These are phyloP conservation scores for Ascidia mentula DNA, from an alignment of 23 tunicate species.

Conservation along the genomic window DNA sequence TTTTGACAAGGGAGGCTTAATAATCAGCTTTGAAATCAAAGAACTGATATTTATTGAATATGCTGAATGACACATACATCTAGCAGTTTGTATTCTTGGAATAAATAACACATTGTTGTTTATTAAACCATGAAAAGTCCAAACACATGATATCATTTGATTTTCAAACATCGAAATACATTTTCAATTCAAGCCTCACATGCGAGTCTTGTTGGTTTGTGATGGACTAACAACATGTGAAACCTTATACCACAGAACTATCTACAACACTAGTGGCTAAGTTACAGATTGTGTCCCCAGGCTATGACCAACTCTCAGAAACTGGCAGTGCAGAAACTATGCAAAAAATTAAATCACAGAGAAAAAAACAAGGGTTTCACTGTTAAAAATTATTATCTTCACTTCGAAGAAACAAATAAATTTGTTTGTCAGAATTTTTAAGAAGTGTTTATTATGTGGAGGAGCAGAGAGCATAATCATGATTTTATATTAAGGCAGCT, in stretches of 20 bases:
- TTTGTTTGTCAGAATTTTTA: neutral
- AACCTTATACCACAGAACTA: neutral
- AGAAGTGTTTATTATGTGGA: neutral
- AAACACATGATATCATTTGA: too few species aligned
- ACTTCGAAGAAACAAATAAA: neutral
- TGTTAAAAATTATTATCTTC: neutral
- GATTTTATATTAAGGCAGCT: neutral
- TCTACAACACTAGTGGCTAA: conserved; percentile 13
- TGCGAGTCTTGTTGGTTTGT: too few species aligned
- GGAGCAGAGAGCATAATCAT: neutral
- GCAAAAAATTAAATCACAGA: neutral
- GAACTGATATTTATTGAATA: neutral
- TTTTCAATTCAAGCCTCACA: too few species aligned
- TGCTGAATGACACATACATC: too few species aligned
- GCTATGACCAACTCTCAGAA: conserved; percentile 7
- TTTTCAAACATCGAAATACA: too few species aligned
- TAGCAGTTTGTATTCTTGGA: too few species aligned
- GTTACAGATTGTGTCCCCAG: conserved; percentile 4
- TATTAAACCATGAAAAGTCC: too few species aligned
- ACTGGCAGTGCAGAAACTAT: neutral
- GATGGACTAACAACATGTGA: neutral
- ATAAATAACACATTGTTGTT: too few species aligned
- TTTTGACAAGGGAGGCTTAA: conserved; percentile 1
- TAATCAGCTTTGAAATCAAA: neutral
- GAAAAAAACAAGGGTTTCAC: neutral